phyloP scores from a whole-genome alignment of 2,113 vertebrate species.

The Syrrhaptes paradoxus region DNA sequence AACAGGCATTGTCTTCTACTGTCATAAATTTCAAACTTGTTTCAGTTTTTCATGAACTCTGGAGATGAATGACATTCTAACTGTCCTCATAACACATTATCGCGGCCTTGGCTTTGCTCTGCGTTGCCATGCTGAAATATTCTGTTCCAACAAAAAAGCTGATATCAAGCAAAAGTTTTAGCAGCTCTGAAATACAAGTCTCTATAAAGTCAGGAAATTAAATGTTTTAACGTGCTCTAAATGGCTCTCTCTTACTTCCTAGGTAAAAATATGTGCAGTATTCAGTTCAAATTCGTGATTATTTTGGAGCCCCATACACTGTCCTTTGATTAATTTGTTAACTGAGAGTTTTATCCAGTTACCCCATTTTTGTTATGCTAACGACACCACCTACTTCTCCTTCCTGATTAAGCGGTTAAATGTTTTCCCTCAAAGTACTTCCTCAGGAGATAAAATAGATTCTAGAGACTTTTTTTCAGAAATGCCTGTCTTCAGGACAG shows the following conservation, averaged over 20 bases:
- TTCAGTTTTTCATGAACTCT: neutral
- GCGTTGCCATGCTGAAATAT: neutral
- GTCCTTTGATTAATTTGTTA: neutral
- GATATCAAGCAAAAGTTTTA: neutral
- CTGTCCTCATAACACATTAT: neutral
- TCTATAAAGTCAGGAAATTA: neutral
- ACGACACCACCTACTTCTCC: neutral
- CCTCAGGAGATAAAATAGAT: neutral
- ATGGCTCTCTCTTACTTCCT: neutral
- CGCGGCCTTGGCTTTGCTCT: neutral
- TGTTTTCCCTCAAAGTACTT: neutral
- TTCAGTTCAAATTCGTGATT: neutral
- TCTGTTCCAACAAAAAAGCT: neutral
- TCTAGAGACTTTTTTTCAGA: neutral
- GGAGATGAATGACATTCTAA: neutral
- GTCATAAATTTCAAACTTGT: constrained; percentile 16
- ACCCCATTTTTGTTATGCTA: neutral
- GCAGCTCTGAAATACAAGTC: neutral
- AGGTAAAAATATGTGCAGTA: neutral
- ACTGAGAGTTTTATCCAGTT: neutral
- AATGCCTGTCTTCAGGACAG: neutral
- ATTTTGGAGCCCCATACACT: neutral
- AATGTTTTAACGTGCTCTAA: neutral
- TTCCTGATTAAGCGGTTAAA: neutral
- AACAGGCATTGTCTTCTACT: constrained; percentile 21